These are phyloP conservation scores for Aphelenchoides bicaudatus DNA, from an alignment of 2,888 invertebrate species.

Conservation along the genomic window DNA sequence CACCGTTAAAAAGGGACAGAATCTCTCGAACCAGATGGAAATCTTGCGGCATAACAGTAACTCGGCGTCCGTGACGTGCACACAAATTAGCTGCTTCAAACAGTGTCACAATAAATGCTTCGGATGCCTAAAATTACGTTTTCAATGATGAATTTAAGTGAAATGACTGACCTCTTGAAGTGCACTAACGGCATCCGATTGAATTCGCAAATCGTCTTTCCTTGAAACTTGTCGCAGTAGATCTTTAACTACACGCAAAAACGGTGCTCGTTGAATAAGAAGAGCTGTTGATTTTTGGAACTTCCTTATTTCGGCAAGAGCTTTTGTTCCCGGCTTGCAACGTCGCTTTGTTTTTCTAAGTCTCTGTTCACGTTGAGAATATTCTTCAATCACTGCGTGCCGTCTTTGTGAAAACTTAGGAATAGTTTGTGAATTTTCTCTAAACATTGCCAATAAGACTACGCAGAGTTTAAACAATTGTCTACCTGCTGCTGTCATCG, in stretches of 20 bases:
- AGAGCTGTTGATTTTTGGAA: conserved; percentile 18
- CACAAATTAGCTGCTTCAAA: conserved; percentile 31
- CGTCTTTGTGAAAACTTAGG: neutral
- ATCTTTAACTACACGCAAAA: conserved; percentile 23
- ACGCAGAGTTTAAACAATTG: neutral
- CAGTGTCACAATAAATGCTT: conserved; percentile 26
- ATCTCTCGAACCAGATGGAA: conserved; percentile 27
- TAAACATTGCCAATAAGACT: neutral
- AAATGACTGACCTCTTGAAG: conserved; percentile 27
- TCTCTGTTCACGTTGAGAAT: neutral
- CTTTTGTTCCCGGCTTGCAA: conserved; percentile 17
- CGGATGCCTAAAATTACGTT: conserved; percentile 27
- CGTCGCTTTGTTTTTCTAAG: conserved; percentile 11
- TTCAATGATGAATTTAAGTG: conserved; percentile 13
- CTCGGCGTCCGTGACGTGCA: conserved; percentile 29
- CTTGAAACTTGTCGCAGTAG: conserved; percentile 15
- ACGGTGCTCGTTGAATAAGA: conserved; percentile 26
- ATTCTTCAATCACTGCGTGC: conserved; percentile 7
- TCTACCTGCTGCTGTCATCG: conserved; percentile 9
- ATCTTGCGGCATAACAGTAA: conserved; percentile 32
- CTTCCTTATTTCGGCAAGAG: conserved; percentile 28
- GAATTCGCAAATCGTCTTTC: conserved; percentile 4
- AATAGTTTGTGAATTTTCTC: no score
- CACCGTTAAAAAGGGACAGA: no score
- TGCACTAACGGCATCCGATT: conserved; percentile 27